Evolutionary conservation across 2,888 invertebrate genomes (phyloP).

Genomic region (Synergus japonicus): DNA sequence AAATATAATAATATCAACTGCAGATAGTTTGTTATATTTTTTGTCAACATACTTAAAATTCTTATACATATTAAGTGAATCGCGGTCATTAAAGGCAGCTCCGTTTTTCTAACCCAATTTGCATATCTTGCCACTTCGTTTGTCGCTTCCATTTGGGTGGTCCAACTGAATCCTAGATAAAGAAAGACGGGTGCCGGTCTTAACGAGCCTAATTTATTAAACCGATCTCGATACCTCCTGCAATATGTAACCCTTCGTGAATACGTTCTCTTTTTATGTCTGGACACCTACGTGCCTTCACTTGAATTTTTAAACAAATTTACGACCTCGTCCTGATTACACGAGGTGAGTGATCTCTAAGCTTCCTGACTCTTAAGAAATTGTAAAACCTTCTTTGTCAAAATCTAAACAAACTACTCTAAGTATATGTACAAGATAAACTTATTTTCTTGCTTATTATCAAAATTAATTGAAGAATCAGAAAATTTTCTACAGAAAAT

Average conservation of each 20-base stretch:
- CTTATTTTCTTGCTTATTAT: not conserved
- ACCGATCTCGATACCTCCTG: constrained; percentile 49
- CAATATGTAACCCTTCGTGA: constrained; percentile 42
- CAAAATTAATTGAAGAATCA: not conserved
- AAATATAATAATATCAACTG: not conserved
- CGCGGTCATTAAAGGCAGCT: constrained; percentile 42
- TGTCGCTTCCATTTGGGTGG: constrained; percentile 50
- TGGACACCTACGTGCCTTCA: constrained; percentile 39
- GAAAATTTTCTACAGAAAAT: not conserved
- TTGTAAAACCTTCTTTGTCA: constrained; percentile 5
- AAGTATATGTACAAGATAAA: not conserved
- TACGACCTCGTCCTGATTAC: constrained; percentile 32
- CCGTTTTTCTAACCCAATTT: constrained; percentile 44
- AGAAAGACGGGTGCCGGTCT: constrained; percentile 50
- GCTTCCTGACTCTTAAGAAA: constrained; percentile 25
- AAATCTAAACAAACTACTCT: constrained; percentile 4
- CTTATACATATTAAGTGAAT: constrained; percentile 24
- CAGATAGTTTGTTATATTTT: constrained; percentile 11
- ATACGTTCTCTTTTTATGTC: constrained; percentile 27
- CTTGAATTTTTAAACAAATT: constrained; percentile 33
- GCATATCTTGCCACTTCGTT: constrained; percentile 49
- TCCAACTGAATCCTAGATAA: constrained; percentile 49
- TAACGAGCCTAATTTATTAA: constrained; percentile 59
- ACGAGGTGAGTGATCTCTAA: constrained; percentile 40
- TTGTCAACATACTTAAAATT: not conserved